Conservation (phyloP, 2,113 vertebrate genomes). For the Hypomesus transpacificus region DNA sequence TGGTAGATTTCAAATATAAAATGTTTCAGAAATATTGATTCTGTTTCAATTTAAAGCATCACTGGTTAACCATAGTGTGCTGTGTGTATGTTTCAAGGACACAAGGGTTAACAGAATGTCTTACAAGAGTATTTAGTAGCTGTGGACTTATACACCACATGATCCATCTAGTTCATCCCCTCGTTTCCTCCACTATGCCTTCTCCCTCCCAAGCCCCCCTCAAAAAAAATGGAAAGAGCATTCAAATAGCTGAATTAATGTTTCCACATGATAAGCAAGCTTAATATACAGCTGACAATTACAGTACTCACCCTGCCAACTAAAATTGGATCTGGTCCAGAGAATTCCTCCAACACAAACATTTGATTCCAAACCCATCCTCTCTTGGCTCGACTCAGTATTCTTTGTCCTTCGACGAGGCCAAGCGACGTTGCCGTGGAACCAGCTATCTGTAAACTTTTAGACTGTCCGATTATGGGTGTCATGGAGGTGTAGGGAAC, state of each 20-base stretch:
- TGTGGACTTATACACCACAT: constrained; percentile 48
- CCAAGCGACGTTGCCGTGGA: constrained; percentile 74
- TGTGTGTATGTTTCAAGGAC: constrained; percentile 31
- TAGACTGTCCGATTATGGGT: constrained; percentile 77
- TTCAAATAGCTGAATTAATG: constrained; percentile 73
- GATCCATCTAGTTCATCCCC: constrained; percentile 17
- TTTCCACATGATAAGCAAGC: constrained; percentile 74
- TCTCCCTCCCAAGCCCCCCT: constrained; percentile 42
- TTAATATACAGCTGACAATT: constrained; percentile 76
- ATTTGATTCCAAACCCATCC: constrained; percentile 99
- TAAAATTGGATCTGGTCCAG: constrained; percentile 98
- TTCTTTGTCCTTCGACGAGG: constrained; percentile 83
- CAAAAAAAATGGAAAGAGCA: constrained; percentile 46
- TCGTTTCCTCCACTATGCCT: constrained; percentile 22
- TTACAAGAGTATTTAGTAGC: constrained; percentile 25
- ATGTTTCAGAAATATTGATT: background rate
- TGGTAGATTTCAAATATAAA: background rate
- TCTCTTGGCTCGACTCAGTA: constrained; percentile 95
- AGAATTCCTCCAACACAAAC: constrained; percentile 99
- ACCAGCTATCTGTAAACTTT: constrained; percentile 76
- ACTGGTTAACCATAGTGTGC: background rate
- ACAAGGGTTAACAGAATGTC: constrained; percentile 17
- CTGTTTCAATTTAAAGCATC: constrained; percentile 2
- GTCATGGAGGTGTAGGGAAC: constrained; percentile 79
- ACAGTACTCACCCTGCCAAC: constrained; percentile 95